Conservation (phyloP, 1,140 invertebrate genomes). For the Oscheius sp. region DNA sequence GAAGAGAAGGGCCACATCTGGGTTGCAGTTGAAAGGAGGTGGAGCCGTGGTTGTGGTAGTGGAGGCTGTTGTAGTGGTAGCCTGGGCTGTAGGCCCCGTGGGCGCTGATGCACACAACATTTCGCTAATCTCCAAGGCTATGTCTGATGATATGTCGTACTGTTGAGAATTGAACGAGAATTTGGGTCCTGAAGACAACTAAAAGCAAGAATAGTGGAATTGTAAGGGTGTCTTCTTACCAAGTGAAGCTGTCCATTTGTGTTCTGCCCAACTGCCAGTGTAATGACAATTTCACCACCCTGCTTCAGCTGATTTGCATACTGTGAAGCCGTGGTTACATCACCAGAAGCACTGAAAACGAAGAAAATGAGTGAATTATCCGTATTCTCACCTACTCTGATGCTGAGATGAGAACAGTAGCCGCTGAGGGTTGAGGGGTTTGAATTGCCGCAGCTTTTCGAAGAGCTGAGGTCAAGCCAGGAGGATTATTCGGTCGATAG, state of each 20-base stretch:
- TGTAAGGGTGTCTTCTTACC: background rate
- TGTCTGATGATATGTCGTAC: background rate
- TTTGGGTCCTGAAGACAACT: background rate
- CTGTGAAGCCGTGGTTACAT: background rate
- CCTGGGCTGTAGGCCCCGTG: background rate
- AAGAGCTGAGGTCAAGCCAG: background rate
- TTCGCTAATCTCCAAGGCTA: background rate
- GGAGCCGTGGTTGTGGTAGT: background rate
- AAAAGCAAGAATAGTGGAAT: background rate
- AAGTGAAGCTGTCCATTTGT: background rate
- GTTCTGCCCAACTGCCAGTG: conserved; percentile 4
- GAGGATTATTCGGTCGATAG: background rate
- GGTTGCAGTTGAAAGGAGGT: background rate
- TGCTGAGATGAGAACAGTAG: conserved; percentile 3
- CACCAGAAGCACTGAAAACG: background rate
- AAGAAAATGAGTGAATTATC: too few relatives aligned
- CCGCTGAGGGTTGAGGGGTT: background rate
- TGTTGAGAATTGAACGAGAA: background rate
- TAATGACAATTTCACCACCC: conserved; percentile 11
- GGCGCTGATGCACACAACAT: background rate
- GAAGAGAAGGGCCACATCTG: background rate
- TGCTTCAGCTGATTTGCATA: conserved; percentile 3
- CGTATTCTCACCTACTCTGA: background rate
- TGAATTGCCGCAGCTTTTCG: background rate
- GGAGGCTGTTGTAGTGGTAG: background rate